phyloP scores from a whole-genome alignment of 2,113 vertebrate species.

The Lepisosteus oculatus region DNA sequence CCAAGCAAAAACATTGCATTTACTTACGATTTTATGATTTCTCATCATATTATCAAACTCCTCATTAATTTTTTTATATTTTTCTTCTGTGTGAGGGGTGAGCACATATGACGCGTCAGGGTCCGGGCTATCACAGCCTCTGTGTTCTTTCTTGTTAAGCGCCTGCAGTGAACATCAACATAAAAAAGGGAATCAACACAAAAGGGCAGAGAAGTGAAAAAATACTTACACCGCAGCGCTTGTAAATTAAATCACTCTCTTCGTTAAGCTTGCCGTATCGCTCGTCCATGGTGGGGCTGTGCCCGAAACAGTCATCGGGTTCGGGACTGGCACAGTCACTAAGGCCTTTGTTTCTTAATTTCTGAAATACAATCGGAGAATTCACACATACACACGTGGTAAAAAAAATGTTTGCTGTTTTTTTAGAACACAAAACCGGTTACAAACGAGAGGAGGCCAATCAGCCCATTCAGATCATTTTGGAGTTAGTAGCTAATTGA shows the following conservation, averaged over 20 bases:
- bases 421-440: too few species aligned
- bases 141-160: slow-evolving; percentile 99
- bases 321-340: slow-evolving; percentile 99
- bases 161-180: slow-evolving; percentile 95
- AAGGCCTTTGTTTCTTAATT: slow-evolving; percentile 99
- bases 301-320: slow-evolving; percentile 98
- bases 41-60: slow-evolving; percentile 99
- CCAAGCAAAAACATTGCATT: slow-evolving; percentile 69
- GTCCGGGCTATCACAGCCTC: slow-evolving; percentile 99
- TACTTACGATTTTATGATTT: slow-evolving; percentile 99
- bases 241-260: slow-evolving; percentile 99
- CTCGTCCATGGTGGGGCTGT: slow-evolving; percentile 97
- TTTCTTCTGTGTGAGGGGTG: slow-evolving; percentile 99
- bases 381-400: slow-evolving; percentile 74
- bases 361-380: slow-evolving; percentile 99
- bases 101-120: slow-evolving; percentile 98
- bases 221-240: slow-evolving; percentile 99
- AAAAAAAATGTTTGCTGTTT: too few species aligned
- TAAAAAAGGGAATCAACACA: slow-evolving; percentile 97
- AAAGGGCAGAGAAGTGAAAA: slow-evolving; percentile 82
- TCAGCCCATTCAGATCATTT: too few species aligned
- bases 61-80: slow-evolving; percentile 99
- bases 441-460: too few species aligned
- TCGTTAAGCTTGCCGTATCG: slow-evolving; percentile 99
- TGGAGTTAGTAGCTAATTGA: too few species aligned